phyloP scores from a whole-genome alignment of 2,888 invertebrate genomes.

The Timandra comae region DNA sequence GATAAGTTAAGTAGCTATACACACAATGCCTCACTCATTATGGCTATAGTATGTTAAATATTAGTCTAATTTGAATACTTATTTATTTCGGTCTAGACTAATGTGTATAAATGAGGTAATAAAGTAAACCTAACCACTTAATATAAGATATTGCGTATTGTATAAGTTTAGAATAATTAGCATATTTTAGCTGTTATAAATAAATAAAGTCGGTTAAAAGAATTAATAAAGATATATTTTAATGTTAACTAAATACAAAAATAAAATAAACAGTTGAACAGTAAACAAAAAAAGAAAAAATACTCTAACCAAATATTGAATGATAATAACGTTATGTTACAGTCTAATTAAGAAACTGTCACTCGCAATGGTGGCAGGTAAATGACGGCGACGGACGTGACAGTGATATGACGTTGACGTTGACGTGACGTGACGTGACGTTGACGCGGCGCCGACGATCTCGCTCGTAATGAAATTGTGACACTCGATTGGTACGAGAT shows the following conservation, averaged over 20 bases:
- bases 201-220: too few relatives aligned
- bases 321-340: constrained; percentile 38
- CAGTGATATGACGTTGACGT: constrained; percentile 32
- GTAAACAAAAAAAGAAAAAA: background rate
- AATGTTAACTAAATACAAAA: constrained; percentile 1
- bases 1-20: too few relatives aligned
- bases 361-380: constrained; percentile 53
- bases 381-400: constrained; percentile 41
- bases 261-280: constrained; percentile 7
- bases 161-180: too few relatives aligned
- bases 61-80: too few relatives aligned
- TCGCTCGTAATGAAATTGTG: constrained; percentile 69
- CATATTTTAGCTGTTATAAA: too few relatives aligned
- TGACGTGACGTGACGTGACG: constrained; percentile 35
- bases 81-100: too few relatives aligned
- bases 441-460: constrained; percentile 36
- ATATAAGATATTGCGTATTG: too few relatives aligned
- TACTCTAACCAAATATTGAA: constrained; percentile 12
- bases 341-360: constrained; percentile 70
- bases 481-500: constrained; percentile 32
- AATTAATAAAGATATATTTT: too few relatives aligned
- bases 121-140: too few relatives aligned
- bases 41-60: too few relatives aligned
- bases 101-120: too few relatives aligned
- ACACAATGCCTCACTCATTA: too few relatives aligned